Evolutionary conservation across 2,888 invertebrate species (phyloP).

Genomic region (Dasysyrphus albostriatus): DNA sequence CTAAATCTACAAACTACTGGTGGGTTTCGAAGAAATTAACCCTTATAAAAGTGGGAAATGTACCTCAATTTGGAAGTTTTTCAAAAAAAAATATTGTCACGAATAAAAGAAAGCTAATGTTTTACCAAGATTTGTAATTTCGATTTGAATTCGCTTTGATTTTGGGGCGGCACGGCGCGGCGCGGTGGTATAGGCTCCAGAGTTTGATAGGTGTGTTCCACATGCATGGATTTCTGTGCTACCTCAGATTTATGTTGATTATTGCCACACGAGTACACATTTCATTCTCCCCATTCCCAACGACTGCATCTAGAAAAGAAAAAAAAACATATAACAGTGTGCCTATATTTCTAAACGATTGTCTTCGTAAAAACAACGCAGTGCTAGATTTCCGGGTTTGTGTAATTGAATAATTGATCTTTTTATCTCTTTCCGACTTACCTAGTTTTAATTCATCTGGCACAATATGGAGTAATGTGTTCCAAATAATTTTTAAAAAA

Average conservation of each 20-base stretch:
- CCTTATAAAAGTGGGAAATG: conserved; percentile 74
- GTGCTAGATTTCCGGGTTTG: conserved; percentile 38
- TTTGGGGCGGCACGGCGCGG: conserved; percentile 3
- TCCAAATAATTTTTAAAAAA: background rate
- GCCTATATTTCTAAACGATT: background rate
- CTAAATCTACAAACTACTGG: background rate
- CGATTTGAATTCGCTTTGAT: conserved; percentile 51
- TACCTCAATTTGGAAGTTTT: conserved; percentile 54
- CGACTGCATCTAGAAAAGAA: conserved; percentile 58
- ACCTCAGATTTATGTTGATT: conserved; percentile 77
- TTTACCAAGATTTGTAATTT: conserved; percentile 57
- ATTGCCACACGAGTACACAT: conserved; percentile 55
- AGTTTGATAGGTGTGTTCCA: conserved; percentile 79
- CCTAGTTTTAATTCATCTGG: background rate
- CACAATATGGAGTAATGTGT: background rate
- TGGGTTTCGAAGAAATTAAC: conserved; percentile 32
- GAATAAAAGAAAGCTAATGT: conserved; percentile 63
- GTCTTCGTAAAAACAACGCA: conserved; percentile 34
- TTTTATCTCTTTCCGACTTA: conserved; percentile 46
- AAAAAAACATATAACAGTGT: background rate
- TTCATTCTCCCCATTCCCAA: conserved; percentile 10
- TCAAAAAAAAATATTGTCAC: conserved; percentile 75
- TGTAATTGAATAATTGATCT: conserved; percentile 45
- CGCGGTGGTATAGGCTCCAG: conserved; percentile 7
- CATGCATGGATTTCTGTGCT: conserved; percentile 82